Percentiles rank a stretch among this genome's conserved stretches.
Evolutionary conservation across 2,888 invertebrate genomes (phyloP).

Genomic region (Melangyna quadrimaculata): DNA sequence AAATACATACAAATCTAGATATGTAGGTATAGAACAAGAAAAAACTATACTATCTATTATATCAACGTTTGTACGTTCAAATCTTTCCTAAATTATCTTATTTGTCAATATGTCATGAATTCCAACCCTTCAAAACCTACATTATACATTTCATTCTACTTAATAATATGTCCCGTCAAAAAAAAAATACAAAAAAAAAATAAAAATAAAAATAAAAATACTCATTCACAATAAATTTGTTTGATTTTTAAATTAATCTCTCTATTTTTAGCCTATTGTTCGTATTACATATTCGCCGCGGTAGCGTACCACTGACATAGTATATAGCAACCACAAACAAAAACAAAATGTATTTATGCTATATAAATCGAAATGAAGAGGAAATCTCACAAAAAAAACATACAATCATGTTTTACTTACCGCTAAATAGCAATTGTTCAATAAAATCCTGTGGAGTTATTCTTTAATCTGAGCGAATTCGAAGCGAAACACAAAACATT

Average conservation of each 20-base stretch:
- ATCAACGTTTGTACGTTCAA: too few species aligned
- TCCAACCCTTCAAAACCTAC: neutral
- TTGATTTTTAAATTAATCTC: conserved; percentile 31
- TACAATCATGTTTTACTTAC: conserved; percentile 14
- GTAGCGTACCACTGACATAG: neutral
- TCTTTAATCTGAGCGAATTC: neutral
- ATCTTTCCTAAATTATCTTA: conserved; percentile 11
- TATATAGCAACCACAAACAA: conserved; percentile 1
- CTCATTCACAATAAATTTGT: conserved; percentile 1
- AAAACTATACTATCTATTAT: neutral
- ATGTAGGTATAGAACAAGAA: too few species aligned
- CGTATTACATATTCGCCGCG: neutral
- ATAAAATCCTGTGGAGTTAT: neutral
- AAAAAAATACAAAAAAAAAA: too few species aligned
- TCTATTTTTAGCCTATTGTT: conserved; percentile 25
- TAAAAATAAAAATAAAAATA: neutral
- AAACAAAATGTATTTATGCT: neutral
- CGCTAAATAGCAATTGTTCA: neutral
- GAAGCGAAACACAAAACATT: neutral
- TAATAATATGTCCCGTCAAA: neutral
- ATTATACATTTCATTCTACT: neutral
- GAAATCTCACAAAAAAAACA: conserved; percentile 6
- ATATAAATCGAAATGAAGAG: conserved; percentile 11
- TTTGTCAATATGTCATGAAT: conserved; percentile 8
- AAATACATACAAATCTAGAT: too few species aligned